Evolutionary conservation across 2,888 invertebrate species (phyloP), one percentile per base, ranked within the genome.

Genomic region (Xestia rhomboidea): DNA sequence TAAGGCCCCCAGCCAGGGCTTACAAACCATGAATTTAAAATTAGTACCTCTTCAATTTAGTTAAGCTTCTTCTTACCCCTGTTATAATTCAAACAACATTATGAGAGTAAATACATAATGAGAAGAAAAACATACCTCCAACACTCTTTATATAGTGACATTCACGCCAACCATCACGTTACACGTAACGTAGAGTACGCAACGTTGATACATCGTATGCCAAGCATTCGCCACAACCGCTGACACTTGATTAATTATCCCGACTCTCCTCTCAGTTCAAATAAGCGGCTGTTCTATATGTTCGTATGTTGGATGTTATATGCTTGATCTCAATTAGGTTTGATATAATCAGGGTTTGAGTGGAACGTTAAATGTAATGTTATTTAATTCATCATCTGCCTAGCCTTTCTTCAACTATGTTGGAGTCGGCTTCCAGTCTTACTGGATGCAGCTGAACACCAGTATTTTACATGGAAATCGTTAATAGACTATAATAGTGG

Each of bases 181-280:
- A 34, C 27, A 6, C 27, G 44, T 70, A 44, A 15, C n/a, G 15
- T 74, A 34, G n/a, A 73, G 34, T 57, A 63, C 54, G 38, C 57
- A 73, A 69, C 70, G 62, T 77, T 84, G 84, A 83, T 77, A 84
- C 72, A 81, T 84, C 27, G 77, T 79, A 79, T 51, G 71, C 51
- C 77, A 77, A 57, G 81, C 54, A 66, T 73, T 79, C 73, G 49
- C 81, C 77, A 81, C 77, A 72, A 60, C 74, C 74, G 11, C 74
- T 79, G 84, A 69, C 84, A 74, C 77, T 81, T 81, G 84, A 84
- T 83, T 77, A 81, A 83, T 83, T 77, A 84, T 66, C 62, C 71
- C 46, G 21, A 41, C 62, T 77, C 60, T 64, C 68, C 60, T 73
- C 77, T 38, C 49, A 51, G 77, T 66, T 77, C 68, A 74, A 73